These are phyloP conservation scores for Cephalopterus ornatus DNA, from an alignment of 2,113 vertebrate genomes.

Conservation along the genomic window DNA sequence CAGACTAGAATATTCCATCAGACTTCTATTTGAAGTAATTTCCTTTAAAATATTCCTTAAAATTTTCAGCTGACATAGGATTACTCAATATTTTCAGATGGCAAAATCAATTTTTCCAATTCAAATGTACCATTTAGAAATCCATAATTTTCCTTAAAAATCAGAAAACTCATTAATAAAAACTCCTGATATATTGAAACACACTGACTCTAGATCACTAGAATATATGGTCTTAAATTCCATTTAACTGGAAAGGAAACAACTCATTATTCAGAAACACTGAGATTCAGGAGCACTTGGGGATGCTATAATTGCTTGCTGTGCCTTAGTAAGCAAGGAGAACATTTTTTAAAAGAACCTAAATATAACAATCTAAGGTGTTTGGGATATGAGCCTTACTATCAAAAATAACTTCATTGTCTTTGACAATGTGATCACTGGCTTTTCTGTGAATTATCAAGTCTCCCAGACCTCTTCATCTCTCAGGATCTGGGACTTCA, in stretches of 20 bases:
- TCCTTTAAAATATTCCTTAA: not conserved
- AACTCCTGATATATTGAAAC: not conserved
- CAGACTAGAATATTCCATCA: not conserved
- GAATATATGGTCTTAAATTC: not conserved
- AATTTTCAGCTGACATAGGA: not conserved
- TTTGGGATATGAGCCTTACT: not conserved
- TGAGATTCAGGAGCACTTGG: not conserved
- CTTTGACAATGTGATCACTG: not conserved
- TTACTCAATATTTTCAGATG: not conserved
- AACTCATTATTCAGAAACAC: not conserved
- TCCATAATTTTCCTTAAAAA: not conserved
- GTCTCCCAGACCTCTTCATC: not conserved
- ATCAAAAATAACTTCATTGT: not conserved
- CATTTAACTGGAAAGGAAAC: not conserved
- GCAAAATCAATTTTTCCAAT: not conserved
- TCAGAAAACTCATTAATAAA: not conserved
- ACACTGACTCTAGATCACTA: not conserved
- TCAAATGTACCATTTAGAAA: not conserved
- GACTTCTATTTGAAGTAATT: not conserved
- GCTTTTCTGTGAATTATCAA: not conserved
- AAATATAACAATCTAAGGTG: not conserved
- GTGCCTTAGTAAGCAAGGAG: not conserved
- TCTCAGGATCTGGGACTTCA: not conserved
- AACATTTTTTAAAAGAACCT: not conserved
- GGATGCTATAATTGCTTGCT: not conserved